phyloP scores from a whole-genome alignment of 2,888 invertebrate species.

The Panorpa germanica region DNA sequence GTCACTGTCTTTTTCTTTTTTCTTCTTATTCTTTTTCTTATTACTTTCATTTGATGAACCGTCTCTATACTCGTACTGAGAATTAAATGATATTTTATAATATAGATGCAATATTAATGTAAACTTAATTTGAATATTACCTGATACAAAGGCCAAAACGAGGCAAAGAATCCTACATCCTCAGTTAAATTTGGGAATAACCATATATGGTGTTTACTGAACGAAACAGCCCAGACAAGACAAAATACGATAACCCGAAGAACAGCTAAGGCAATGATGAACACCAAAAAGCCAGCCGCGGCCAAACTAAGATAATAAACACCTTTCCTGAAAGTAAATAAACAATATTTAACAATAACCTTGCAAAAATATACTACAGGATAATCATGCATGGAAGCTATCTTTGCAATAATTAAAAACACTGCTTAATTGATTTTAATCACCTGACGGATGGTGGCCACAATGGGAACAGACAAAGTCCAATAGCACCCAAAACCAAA shows the following conservation, averaged over 20 bases:
- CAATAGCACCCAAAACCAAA: conserved; percentile 81
- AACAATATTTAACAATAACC: conserved; percentile 7
- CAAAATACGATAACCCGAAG: conserved; percentile 84
- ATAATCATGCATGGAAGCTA: neutral
- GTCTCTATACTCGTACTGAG: conserved; percentile 67
- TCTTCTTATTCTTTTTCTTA: conserved; percentile 50
- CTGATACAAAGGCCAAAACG: conserved; percentile 93
- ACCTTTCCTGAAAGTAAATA: conserved; percentile 43
- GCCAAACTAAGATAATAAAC: conserved; percentile 94
- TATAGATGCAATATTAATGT: conserved; percentile 8
- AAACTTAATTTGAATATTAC: conserved; percentile 25
- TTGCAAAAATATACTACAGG: neutral
- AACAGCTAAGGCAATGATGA: conserved; percentile 79
- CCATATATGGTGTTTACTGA: conserved; percentile 91
- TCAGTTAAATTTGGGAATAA: conserved; percentile 97
- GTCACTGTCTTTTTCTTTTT: conserved; percentile 66
- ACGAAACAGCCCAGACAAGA: conserved; percentile 68
- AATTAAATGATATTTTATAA: conserved; percentile 2
- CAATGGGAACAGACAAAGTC: conserved; percentile 93
- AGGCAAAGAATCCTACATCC: conserved; percentile 97
- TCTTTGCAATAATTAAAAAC: neutral
- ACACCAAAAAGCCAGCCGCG: conserved; percentile 85
- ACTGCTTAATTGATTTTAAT: conserved; percentile 11
- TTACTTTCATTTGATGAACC: conserved; percentile 31
- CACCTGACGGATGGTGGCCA: conserved; percentile 89